Conservation (phyloP, 1,140 invertebrate genomes). For the Dolichoris vasculosae region DNA sequence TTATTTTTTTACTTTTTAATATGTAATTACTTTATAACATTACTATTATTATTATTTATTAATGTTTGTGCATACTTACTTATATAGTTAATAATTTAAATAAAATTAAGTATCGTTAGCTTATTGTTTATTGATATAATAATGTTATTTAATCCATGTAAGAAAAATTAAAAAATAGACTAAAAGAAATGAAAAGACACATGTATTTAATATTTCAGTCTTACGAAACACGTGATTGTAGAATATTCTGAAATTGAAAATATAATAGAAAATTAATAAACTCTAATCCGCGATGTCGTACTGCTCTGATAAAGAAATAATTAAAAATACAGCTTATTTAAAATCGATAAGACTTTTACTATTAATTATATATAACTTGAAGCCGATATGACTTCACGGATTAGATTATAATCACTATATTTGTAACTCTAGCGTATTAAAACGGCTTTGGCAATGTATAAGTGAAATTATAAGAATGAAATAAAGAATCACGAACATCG, state of each 20-base stretch:
- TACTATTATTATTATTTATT: no score
- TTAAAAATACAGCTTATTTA: constrained; percentile 1
- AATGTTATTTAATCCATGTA: constrained; percentile 6
- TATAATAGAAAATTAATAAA: constrained; percentile 30
- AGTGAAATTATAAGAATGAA: constrained; percentile 57
- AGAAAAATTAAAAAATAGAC: constrained; percentile 14
- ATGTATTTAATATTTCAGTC: constrained; percentile 39
- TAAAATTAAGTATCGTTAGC: not conserved
- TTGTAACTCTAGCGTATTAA: constrained; percentile 65
- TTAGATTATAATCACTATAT: constrained; percentile 57
- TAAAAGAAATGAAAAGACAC: constrained; percentile 30
- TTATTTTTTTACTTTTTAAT: not conserved
- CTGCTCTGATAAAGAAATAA: not conserved
- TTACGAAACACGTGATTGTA: constrained; percentile 47
- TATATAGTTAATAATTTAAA: not conserved
- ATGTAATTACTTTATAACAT: not conserved
- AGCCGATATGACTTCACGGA: constrained; percentile 49
- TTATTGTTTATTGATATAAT: not conserved
- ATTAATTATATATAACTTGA: constrained; percentile 14
- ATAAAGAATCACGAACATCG: constrained; percentile 25
- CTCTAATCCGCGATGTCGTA: constrained; percentile 45
- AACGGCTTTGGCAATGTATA: constrained; percentile 64
- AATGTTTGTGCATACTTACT: not conserved
- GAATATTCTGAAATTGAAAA: constrained; percentile 33
- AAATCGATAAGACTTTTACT: constrained; percentile 2